Evolutionary conservation across 1,140 invertebrate genomes (phyloP).

Genomic region (Eufriesea mexicana): DNA sequence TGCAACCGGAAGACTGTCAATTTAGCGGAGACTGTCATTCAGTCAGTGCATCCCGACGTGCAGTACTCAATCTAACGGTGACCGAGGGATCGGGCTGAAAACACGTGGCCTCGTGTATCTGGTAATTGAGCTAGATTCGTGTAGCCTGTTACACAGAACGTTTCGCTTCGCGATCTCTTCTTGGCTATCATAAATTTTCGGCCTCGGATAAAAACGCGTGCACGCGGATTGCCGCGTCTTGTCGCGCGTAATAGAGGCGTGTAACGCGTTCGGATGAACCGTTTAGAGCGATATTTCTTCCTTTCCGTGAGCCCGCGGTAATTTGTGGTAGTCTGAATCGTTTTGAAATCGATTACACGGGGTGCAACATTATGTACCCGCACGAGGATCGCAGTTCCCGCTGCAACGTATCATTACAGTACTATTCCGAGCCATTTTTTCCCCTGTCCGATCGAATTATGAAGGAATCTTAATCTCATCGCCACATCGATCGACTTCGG

Average conservation of each 20-base stretch:
- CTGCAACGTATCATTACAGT: not conserved
- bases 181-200: not conserved
- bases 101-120: not conserved
- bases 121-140: slow-evolving; percentile 37
- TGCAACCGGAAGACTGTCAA: slow-evolving; percentile 24
- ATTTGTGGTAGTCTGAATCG: not conserved
- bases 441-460: too few relatives aligned
- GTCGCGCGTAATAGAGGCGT: not conserved
- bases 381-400: too few relatives aligned
- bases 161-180: not conserved
- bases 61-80: slow-evolving; percentile 34
- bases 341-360: not conserved
- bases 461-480: not conserved
- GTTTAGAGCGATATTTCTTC: not conserved
- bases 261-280: not conserved
- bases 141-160: not conserved
- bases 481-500: not conserved
- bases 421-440: not conserved
- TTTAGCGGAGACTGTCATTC: slow-evolving; percentile 27
- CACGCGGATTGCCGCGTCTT: not conserved
- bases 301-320: not conserved
- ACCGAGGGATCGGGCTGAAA: slow-evolving; percentile 4
- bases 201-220: not conserved
- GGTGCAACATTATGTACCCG: not conserved
- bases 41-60: slow-evolving; percentile 7